Conservation (phyloP, 1,140 invertebrate species). For the Aphelenchoides avenae region DNA sequence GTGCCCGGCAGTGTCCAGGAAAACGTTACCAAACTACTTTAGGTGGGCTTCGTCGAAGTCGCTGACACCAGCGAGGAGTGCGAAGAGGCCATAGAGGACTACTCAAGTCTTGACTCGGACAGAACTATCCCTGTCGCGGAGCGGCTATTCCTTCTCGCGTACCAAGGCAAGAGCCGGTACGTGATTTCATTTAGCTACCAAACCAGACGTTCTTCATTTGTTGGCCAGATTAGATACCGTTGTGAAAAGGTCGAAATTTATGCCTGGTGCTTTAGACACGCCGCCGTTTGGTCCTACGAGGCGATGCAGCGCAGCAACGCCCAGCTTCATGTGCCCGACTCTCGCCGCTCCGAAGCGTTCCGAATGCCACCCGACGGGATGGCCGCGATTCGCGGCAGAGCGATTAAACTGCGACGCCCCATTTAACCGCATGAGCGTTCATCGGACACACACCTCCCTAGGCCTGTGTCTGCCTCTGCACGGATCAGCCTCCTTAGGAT, state of each 20-base stretch:
- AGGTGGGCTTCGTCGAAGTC: too few species aligned
- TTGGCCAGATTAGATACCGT: neutral
- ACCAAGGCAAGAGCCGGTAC: constrained; percentile 46
- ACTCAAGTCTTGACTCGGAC: too few species aligned
- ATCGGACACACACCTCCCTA: too few species aligned
- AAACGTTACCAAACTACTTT: too few species aligned
- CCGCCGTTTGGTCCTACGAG: constrained; percentile 37
- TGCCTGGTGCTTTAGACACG: constrained; percentile 25
- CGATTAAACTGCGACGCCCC: constrained; percentile 3
- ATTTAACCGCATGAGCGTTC: too few species aligned
- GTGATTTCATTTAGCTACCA: too few species aligned
- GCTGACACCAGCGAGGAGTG: too few species aligned
- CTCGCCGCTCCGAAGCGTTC: constrained; percentile 5
- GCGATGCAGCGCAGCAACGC: constrained; percentile 28
- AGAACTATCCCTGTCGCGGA: too few species aligned
- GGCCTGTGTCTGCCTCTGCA: too few species aligned
- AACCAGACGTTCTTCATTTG: constrained; percentile 12
- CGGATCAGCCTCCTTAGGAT: too few species aligned
- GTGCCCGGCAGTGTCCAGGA: too few species aligned
- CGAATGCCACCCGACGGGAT: constrained; percentile 26
- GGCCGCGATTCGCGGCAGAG: constrained; percentile 15
- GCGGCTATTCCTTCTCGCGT: constrained; percentile 38
- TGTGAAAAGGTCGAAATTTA: constrained; percentile 2
- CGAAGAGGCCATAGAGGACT: too few species aligned
- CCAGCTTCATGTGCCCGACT: constrained; percentile 29